Conservation (phyloP, 2,888 invertebrate species). For the Eupithecia tripunctaria region DNA sequence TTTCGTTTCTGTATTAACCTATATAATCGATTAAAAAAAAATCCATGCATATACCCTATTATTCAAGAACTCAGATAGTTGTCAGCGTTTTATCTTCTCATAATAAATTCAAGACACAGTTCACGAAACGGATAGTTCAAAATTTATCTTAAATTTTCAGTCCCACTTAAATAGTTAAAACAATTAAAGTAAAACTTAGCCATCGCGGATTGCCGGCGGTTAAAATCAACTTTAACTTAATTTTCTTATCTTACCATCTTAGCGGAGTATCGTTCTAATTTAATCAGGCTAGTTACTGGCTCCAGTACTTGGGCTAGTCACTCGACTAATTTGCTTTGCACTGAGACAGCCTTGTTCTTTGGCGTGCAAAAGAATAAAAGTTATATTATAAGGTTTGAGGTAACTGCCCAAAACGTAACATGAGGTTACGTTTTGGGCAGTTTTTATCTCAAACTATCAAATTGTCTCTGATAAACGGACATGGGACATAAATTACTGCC, state of each 20-base stretch:
- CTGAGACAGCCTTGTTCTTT: conserved; percentile 22
- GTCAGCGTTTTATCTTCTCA: background rate
- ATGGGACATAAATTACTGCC: too few relatives aligned
- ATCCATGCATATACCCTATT: too few relatives aligned
- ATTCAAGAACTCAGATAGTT: background rate
- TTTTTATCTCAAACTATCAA: too few relatives aligned
- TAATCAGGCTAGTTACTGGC: conserved; percentile 50
- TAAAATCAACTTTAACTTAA: conserved; percentile 39
- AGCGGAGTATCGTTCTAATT: conserved; percentile 51
- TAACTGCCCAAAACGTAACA: too few relatives aligned
- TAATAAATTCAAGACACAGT: background rate
- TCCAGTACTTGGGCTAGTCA: conserved; percentile 56
- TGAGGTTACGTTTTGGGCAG: background rate
- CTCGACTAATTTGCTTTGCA: conserved; percentile 59
- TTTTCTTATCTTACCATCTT: conserved; percentile 39
- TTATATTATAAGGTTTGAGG: too few relatives aligned
- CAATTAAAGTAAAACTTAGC: conserved; percentile 39
- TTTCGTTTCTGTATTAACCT: too few relatives aligned
- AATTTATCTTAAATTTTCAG: conserved; percentile 32
- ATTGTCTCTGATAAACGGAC: too few relatives aligned
- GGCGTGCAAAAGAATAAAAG: background rate
- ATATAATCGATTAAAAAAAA: too few relatives aligned
- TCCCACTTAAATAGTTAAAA: conserved; percentile 35
- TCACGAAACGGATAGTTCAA: conserved; percentile 18
- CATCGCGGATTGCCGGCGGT: conserved; percentile 33